Conservation (phyloP, 92 coral and sea anemone species). For the Epizoanthus ramosus region DNA sequence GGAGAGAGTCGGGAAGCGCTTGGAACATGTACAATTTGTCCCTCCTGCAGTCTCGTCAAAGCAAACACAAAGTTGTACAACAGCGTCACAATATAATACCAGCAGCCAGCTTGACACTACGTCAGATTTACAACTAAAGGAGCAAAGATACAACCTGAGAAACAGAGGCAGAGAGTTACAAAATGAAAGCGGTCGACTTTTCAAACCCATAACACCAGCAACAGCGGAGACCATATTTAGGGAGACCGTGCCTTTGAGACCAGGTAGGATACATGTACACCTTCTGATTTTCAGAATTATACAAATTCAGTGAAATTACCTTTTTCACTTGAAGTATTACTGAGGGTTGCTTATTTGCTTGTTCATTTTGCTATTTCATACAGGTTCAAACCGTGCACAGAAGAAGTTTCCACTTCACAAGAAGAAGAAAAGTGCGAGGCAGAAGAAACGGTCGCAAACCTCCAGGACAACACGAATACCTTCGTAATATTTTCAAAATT, state of each 20-base stretch:
- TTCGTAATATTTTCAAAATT: background rate
- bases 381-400: slow-evolving; percentile 6
- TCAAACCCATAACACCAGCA: slow-evolving; percentile 13
- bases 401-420: slow-evolving; percentile 27
- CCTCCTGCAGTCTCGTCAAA: background rate
- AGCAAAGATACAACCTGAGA: slow-evolving; percentile 26
- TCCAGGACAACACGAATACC: background rate
- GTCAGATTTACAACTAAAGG: slow-evolving; percentile 18
- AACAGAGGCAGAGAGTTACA: slow-evolving; percentile 1
- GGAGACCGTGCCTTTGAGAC: background rate
- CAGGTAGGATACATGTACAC: slow-evolving; percentile 20
- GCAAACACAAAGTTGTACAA: slow-evolving; percentile 1
- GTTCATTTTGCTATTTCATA: background rate
- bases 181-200: background rate
- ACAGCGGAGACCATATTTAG: slow-evolving; percentile 11
- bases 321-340: background rate
- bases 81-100: slow-evolving; percentile 8
- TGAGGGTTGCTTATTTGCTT: slow-evolving; percentile 2
- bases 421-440: background rate
- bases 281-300: background rate
- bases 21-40: slow-evolving; percentile 39
- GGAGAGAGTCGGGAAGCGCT: slow-evolving; percentile 80
- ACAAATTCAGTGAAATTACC: background rate
- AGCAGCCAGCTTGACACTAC: background rate
- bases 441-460: slow-evolving; percentile 10